Evolutionary conservation across 2,888 invertebrate genomes (phyloP).

Genomic region (Euspilapteryx auroguttella): DNA sequence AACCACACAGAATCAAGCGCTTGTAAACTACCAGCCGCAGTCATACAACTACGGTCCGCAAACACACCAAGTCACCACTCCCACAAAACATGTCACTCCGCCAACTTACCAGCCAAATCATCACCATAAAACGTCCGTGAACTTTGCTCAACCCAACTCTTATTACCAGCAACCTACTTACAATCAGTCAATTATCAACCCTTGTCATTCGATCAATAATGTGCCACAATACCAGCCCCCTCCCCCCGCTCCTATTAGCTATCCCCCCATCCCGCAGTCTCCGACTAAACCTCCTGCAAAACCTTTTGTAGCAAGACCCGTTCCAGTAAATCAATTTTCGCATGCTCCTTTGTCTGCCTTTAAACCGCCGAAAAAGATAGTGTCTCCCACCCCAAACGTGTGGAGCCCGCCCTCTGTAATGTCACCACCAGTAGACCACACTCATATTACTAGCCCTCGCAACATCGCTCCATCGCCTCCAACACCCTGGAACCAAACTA

Average conservation of each 20-base stretch:
- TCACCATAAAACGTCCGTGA: too few relatives aligned
- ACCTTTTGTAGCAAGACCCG: slow-evolving; percentile 58
- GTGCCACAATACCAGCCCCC: background rate
- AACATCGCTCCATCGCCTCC: slow-evolving; percentile 8
- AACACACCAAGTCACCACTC: too few relatives aligned
- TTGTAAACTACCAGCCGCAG: slow-evolving; percentile 5
- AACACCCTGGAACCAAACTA: background rate
- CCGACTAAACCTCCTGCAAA: slow-evolving; percentile 34
- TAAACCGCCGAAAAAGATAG: slow-evolving; percentile 58
- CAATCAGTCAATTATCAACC: too few relatives aligned
- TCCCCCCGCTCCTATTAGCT: slow-evolving; percentile 10
- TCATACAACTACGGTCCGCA: background rate
- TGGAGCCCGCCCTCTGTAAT: slow-evolving; percentile 46
- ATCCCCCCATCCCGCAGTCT: slow-evolving; percentile 15
- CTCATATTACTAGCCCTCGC: slow-evolving; percentile 8
- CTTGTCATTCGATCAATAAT: background rate
- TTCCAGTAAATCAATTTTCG: slow-evolving; percentile 71
- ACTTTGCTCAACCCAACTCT: too few relatives aligned
- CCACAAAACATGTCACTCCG: too few relatives aligned
- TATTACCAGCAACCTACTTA: too few relatives aligned
- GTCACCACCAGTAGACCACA: slow-evolving; percentile 17
- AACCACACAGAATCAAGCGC: too few relatives aligned
- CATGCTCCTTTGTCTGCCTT: slow-evolving; percentile 80
- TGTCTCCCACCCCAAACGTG: slow-evolving; percentile 33
- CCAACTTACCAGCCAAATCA: background rate